A percentile compares a stretch with the other conserved stretches of the same genome.
These are phyloP conservation scores for Ceratina calcarata DNA, from an alignment of 1,140 invertebrate genomes.

Conservation along the genomic window DNA sequence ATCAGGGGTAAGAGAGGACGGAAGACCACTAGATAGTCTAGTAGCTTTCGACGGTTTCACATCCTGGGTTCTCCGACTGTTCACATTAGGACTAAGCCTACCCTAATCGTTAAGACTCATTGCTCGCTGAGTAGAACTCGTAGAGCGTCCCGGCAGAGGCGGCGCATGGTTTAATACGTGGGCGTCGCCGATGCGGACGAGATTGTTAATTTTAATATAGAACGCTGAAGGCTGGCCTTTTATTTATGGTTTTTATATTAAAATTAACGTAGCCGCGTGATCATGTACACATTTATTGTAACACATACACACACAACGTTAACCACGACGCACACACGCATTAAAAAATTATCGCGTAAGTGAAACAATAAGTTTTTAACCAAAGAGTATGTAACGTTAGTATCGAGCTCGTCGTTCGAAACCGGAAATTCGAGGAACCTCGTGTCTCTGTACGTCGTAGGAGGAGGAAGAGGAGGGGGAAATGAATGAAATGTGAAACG, in stretches of 20 bases:
- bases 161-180: no score
- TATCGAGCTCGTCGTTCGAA: constrained; percentile 47
- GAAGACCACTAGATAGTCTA: constrained; percentile 18
- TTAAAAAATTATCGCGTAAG: no score
- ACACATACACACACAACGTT: background rate
- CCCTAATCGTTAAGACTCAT: constrained; percentile 30
- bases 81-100: constrained; percentile 24
- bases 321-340: background rate
- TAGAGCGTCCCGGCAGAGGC: background rate
- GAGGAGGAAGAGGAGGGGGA: background rate
- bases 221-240: constrained; percentile 72
- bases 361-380: constrained; percentile 74
- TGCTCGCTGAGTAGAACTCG: constrained; percentile 25
- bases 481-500: constrained; percentile 20
- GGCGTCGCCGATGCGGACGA: constrained; percentile 6
- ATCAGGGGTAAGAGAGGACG: background rate
- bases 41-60: constrained; percentile 25
- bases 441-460: no score
- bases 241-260: constrained; percentile 66
- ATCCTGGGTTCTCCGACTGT: constrained; percentile 37
- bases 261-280: constrained; percentile 63
- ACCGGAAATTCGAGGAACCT: background rate
- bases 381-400: constrained; percentile 76
- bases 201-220: constrained; percentile 73
- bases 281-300: background rate